Evolutionary conservation across 2,113 vertebrate genomes (phyloP), one percentile per base, ranked within the genome.

Genomic region (Leptocoma aspasia): DNA sequence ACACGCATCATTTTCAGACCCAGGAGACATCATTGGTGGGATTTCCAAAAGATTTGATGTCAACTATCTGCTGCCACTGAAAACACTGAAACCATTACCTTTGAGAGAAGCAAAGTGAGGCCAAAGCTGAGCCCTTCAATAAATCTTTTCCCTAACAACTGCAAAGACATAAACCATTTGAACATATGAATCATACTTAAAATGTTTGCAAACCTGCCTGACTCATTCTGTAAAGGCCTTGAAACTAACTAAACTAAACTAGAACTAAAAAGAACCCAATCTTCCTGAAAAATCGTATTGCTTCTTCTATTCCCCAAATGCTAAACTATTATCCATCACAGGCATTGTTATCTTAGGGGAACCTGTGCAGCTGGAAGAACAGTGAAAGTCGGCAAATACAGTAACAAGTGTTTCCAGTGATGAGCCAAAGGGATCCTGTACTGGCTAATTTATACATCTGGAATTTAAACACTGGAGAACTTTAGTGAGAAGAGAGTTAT

Each of bases 1-100:
- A 68, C 19, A 14, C 0, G 0, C 8, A 20, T 41, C 13, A 3
- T 65, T 20, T 53, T 75, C n/a, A 66, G 59, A 60, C 9, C 0
- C 2, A 68, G 53, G 39, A 81, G 86, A 44, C 19, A 26, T 11
- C 26, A 30, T 3, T 76, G 41, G 19, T 79, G 66, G 69, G 20
- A 33, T 88, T 91, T 92, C 59, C 57, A 44, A 54, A 64, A 71
- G 41, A 22, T 64, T 56, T 73, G 28, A n/a, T 68, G 52, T 56
- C 63, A 76, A 7, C 56, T 57, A 1, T 35, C 78, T 92, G 33
- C 70, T 90, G 44, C n/a, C n/a, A 44, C 30, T 76, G 70, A 45
- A 81, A 89, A 63, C 30, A 53, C 4, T 50, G 31, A 77, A 86
- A 54, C 26, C 28, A 7, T 47, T 47, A 10, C 53, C 57, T 86